These are phyloP conservation scores for Aythya baeri DNA, from an alignment of 2,113 vertebrate genomes.

Conservation along the genomic window DNA sequence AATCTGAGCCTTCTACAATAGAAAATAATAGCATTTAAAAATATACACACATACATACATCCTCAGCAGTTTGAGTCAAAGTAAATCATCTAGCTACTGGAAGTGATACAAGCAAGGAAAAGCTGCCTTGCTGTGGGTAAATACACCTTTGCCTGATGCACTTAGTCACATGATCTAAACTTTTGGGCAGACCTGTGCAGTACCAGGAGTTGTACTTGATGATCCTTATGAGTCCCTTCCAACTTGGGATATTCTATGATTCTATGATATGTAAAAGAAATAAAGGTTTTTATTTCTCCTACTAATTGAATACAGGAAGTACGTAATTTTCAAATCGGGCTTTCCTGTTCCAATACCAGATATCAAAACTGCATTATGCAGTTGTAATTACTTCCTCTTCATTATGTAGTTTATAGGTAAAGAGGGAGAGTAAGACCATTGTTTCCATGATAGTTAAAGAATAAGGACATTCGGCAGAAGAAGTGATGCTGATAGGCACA, in stretches of 20 bases:
- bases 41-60: not conserved
- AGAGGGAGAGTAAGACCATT: not conserved
- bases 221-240: too few species aligned
- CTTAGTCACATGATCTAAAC: too few species aligned
- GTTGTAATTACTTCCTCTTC: slow-evolving; percentile 35
- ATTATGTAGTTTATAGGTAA: not conserved
- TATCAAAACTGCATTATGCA: slow-evolving; percentile 1
- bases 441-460: not conserved
- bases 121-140: too few species aligned
- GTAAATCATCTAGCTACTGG: not conserved
- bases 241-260: too few species aligned
- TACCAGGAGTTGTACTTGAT: too few species aligned
- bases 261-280: not conserved
- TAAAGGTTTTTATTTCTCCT: not conserved
- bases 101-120: too few species aligned
- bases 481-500: not conserved
- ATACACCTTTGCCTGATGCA: too few species aligned
- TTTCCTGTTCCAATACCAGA: not conserved
- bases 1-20: not conserved
- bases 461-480: not conserved
- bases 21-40: not conserved
- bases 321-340: not conserved
- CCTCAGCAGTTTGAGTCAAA: not conserved
- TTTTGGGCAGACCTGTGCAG: too few species aligned
- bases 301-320: slow-evolving; percentile 35